Conservation (phyloP, 2,113 vertebrate genomes). For the Hyperopisus bebe region DNA sequence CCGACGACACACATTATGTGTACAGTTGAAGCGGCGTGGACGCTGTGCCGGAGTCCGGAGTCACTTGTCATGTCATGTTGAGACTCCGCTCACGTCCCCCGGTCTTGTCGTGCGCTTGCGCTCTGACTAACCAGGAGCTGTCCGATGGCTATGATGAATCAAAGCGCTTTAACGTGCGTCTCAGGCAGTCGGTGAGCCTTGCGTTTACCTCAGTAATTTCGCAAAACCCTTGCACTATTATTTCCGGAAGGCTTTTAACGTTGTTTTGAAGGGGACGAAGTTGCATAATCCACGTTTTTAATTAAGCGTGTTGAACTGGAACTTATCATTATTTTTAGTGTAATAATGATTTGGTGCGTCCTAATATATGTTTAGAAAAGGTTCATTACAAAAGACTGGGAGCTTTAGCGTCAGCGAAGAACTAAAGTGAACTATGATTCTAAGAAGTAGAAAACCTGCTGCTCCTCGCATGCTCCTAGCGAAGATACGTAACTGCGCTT, state of each 20-base stretch:
- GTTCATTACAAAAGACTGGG: slow-evolving; percentile 45
- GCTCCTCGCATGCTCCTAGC: slow-evolving; percentile 38
- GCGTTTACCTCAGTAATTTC: slow-evolving; percentile 40
- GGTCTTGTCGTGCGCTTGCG: slow-evolving; percentile 69
- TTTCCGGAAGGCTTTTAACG: slow-evolving; percentile 5
- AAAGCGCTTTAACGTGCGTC: slow-evolving; percentile 53
- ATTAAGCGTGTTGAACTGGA: slow-evolving; percentile 17
- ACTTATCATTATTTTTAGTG: neutral
- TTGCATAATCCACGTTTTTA: slow-evolving; percentile 24
- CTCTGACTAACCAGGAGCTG: slow-evolving; percentile 65
- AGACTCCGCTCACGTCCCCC: slow-evolving; percentile 56
- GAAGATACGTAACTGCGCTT: slow-evolving; percentile 39
- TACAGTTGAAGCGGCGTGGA: neutral
- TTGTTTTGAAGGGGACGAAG: neutral
- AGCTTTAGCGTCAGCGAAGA: slow-evolving; percentile 40
- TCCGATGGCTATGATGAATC: slow-evolving; percentile 74
- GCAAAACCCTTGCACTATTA: slow-evolving; percentile 14
- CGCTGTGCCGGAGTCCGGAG: neutral
- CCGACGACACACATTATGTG: neutral
- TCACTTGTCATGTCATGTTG: slow-evolving; percentile 33
- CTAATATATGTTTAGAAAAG: slow-evolving; percentile 33
- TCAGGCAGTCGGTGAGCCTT: slow-evolving; percentile 44
- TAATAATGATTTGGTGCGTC: neutral
- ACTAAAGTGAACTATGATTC: slow-evolving; percentile 72
- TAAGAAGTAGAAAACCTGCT: slow-evolving; percentile 58